Percentiles rank a stretch among this genome's conserved stretches.
These are phyloP conservation scores for Brachyalestes nurse DNA, from an alignment of 2,797 vertebrate genomes.

Conservation along the genomic window DNA sequence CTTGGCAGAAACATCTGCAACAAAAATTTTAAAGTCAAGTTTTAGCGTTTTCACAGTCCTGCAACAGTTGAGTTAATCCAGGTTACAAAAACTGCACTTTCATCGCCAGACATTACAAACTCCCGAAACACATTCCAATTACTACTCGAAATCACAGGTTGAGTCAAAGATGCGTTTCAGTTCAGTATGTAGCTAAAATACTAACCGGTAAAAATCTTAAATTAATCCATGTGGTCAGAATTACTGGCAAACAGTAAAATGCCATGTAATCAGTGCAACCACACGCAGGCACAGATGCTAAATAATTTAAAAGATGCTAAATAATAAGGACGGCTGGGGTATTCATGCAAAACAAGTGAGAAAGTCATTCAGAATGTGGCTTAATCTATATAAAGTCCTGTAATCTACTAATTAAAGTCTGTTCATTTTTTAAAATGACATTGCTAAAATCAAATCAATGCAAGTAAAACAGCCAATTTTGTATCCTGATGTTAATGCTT, in stretches of 20 bases:
- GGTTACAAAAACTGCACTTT: background rate
- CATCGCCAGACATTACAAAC: background rate
- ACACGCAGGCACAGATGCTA: background rate
- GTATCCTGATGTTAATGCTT: background rate
- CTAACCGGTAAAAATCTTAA: background rate
- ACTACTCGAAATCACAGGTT: background rate
- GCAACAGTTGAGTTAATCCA: background rate
- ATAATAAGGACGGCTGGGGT: background rate
- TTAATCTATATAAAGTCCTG: background rate
- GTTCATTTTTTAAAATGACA: background rate
- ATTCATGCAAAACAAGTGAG: background rate
- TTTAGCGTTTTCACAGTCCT: conserved; percentile 44
- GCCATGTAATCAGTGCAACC: conserved; percentile 18
- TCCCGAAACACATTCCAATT: background rate
- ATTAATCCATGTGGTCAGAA: background rate
- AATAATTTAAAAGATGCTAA: too few species aligned
- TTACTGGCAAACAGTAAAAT: conserved; percentile 2
- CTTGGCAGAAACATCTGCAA: conserved; percentile 1
- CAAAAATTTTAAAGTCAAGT: conserved; percentile 30
- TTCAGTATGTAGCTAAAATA: background rate
- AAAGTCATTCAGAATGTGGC: background rate
- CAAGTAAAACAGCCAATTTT: background rate
- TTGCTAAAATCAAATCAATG: background rate
- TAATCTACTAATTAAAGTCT: background rate
- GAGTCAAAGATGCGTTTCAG: background rate